phyloP scores from a whole-genome alignment of 2,797 vertebrate species.

The Otolemur crassicaudatus region DNA sequence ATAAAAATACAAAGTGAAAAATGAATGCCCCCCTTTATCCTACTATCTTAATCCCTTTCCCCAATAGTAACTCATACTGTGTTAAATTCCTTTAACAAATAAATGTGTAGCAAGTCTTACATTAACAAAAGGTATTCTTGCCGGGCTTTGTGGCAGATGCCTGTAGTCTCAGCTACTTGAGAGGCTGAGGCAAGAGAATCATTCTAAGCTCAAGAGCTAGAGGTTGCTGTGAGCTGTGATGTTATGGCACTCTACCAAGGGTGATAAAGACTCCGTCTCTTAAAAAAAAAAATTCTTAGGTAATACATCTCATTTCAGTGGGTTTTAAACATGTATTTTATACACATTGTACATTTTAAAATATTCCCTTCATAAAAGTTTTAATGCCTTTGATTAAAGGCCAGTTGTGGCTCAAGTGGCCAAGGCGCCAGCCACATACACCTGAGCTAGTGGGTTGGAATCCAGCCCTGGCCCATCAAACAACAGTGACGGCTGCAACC shows the following conservation, averaged over 20 bases:
- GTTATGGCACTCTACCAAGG: too few relatives aligned
- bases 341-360: not conserved
- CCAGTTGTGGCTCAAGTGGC: not conserved
- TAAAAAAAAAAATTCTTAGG: not conserved
- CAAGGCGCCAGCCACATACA: too few relatives aligned
- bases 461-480: too few relatives aligned
- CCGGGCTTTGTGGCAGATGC: too few relatives aligned
- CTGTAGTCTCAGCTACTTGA: too few relatives aligned
- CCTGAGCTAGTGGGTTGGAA: too few relatives aligned
- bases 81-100: conserved; percentile 1
- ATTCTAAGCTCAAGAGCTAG: too few relatives aligned
- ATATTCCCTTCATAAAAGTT: not conserved
- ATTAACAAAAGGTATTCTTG: not conserved
- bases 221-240: too few relatives aligned
- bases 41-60: not conserved
- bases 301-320: not conserved
- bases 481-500: too few relatives aligned
- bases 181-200: too few relatives aligned
- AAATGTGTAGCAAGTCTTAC: not conserved
- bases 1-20: conserved; percentile 28
- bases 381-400: conserved; percentile 15
- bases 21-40: not conserved
- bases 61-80: not conserved
- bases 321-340: not conserved
- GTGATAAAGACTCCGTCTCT: too few relatives aligned